phyloP scores from a whole-genome alignment of 2,888 invertebrate genomes.

The Plebejus melissa region DNA sequence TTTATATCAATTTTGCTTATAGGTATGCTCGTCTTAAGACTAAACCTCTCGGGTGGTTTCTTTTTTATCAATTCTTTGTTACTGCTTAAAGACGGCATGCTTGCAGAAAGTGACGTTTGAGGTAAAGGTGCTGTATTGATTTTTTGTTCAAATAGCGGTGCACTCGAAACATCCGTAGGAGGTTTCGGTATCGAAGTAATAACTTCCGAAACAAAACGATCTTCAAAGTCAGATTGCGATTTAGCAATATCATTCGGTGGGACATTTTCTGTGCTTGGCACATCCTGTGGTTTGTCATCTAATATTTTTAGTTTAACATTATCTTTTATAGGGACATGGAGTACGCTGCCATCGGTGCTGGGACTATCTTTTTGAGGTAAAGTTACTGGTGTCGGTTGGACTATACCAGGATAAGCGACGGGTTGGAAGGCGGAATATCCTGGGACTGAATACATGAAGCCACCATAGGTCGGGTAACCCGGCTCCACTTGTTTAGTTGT shows the following conservation, averaged over 20 bases:
- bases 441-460: conserved; percentile 66
- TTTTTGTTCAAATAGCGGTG: conserved; percentile 49
- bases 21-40: conserved; percentile 72
- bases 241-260: conserved; percentile 40
- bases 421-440: conserved; percentile 73
- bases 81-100: conserved; percentile 43
- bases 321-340: conserved; percentile 42
- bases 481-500: conserved; percentile 58
- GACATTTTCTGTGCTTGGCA: conserved; percentile 36
- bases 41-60: conserved; percentile 61
- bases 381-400: conserved; percentile 47
- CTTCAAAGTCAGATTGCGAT: conserved; percentile 61
- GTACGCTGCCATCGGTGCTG: conserved; percentile 47
- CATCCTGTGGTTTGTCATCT: conserved; percentile 28
- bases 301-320: conserved; percentile 35
- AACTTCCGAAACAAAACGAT: conserved; percentile 61
- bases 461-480: conserved; percentile 59
- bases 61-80: conserved; percentile 53
- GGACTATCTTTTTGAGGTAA: conserved; percentile 42
- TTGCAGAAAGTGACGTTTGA: conserved; percentile 58
- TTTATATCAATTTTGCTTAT: conserved; percentile 73
- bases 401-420: conserved; percentile 52
- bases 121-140: conserved; percentile 58
- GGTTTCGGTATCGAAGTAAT: conserved; percentile 45
- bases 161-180: conserved; percentile 42